A percentile compares a stretch with the other conserved stretches of the same genome.
These are phyloP conservation scores for Sinotaia quadrata DNA, from an alignment of 2,888 invertebrate genomes.

Conservation along the genomic window DNA sequence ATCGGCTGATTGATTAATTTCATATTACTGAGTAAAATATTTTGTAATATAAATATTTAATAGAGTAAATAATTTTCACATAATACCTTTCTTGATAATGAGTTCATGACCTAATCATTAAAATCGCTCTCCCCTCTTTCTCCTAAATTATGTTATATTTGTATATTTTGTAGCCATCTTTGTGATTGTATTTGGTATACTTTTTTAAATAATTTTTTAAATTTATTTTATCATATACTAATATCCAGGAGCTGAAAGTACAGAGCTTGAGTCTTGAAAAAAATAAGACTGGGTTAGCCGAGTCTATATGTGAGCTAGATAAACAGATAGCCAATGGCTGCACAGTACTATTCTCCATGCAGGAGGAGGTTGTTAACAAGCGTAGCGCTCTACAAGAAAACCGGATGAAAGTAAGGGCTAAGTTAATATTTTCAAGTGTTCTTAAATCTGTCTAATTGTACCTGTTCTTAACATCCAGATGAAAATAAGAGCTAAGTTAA, in stretches of 20 bases:
- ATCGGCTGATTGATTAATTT: too few relatives aligned
- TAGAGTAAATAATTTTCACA: too few relatives aligned
- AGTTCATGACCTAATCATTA: too few relatives aligned
- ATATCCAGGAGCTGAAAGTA: slow-evolving; percentile 41
- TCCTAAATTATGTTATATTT: too few relatives aligned
- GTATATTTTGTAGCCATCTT: too few relatives aligned
- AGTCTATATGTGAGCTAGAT: slow-evolving; percentile 39
- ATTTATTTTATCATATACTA: background rate
- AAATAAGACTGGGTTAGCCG: slow-evolving; percentile 21
- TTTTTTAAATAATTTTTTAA: too few relatives aligned
- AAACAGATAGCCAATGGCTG: slow-evolving; percentile 40
- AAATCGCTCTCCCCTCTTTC: too few relatives aligned
- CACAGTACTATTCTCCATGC: slow-evolving; percentile 37
- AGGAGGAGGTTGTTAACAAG: slow-evolving; percentile 41
- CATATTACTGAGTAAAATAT: too few relatives aligned
- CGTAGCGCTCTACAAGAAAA: slow-evolving; percentile 18
- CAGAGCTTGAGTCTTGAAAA: slow-evolving; percentile 19
- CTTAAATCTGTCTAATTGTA: background rate
- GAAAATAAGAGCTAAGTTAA: too few relatives aligned
- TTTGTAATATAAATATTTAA: too few relatives aligned
- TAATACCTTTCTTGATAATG: too few relatives aligned
- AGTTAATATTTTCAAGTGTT: background rate
- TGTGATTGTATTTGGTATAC: too few relatives aligned
- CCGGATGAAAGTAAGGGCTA: slow-evolving; percentile 17
- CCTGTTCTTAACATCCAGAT: background rate